A percentile compares a stretch with the other conserved stretches of the same genome.
Conservation (phyloP, 2,888 invertebrate species). For the Polietes domitor region DNA sequence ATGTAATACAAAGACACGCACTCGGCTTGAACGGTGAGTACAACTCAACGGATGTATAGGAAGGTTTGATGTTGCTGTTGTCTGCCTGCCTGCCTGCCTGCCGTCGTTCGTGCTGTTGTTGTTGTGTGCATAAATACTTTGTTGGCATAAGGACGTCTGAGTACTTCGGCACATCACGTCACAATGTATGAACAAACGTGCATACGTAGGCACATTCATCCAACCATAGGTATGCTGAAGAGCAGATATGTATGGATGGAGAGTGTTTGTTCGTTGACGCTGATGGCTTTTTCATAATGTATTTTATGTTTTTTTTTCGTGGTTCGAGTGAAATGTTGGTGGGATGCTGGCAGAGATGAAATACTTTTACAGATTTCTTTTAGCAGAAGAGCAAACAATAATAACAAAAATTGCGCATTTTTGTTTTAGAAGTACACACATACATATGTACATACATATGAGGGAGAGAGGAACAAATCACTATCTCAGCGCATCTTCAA, state of each 20-base stretch:
- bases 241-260: too few relatives aligned
- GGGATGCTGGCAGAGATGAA: background rate
- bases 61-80: background rate
- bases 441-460: background rate
- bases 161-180: constrained; percentile 44
- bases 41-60: background rate
- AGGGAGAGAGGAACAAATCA: constrained; percentile 1
- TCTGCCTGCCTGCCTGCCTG: background rate
- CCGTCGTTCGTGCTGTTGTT: constrained; percentile 1
- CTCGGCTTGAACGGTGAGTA: background rate
- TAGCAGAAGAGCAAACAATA: constrained; percentile 38
- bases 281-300: constrained; percentile 31
- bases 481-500: constrained; percentile 8
- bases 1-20: background rate
- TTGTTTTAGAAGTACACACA: background rate
- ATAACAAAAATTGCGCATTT: constrained; percentile 57
- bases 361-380: constrained; percentile 16
- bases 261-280: background rate
- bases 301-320: constrained; percentile 31
- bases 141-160: constrained; percentile 63
- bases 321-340: background rate
- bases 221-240: too few relatives aligned
- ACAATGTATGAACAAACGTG: background rate
- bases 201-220: too few relatives aligned
- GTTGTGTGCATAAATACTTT: constrained; percentile 2